These are phyloP conservation scores for Cosmorhoe ocellata DNA, from an alignment of 2,888 invertebrate genomes.

Conservation along the genomic window DNA sequence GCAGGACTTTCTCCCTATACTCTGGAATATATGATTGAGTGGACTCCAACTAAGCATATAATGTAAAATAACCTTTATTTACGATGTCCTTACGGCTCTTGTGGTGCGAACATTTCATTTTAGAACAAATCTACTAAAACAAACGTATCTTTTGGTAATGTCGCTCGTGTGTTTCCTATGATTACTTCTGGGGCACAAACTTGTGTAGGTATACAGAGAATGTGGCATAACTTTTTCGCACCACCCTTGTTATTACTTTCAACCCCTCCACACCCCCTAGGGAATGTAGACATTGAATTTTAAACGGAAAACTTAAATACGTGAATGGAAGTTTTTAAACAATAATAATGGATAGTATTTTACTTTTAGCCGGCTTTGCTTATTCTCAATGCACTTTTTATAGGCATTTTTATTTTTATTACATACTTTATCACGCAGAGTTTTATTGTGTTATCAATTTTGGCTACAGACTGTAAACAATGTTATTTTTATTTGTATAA, in stretches of 20 bases:
- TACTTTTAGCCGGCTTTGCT: constrained; percentile 19
- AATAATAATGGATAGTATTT: constrained; percentile 45
- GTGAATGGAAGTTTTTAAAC: constrained; percentile 43
- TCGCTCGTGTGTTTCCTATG: background rate
- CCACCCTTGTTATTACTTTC: constrained; percentile 29
- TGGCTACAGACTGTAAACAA: background rate
- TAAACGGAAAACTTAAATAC: constrained; percentile 50
- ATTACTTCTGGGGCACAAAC: constrained; percentile 10
- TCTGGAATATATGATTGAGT: no score
- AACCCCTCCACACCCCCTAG: constrained; percentile 13
- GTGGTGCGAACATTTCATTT: no score
- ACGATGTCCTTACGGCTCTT: no score
- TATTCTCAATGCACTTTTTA: constrained; percentile 18
- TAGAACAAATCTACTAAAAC: no score
- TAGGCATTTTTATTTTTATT: constrained; percentile 7
- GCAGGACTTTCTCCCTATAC: no score
- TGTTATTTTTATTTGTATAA: no score
- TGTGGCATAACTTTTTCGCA: constrained; percentile 41
- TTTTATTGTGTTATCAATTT: background rate
- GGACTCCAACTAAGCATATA: no score
- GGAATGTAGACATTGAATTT: constrained; percentile 42
- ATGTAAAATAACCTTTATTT: no score
- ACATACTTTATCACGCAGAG: background rate
- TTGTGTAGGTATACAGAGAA: constrained; percentile 23
- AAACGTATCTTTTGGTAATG: no score